These are phyloP conservation scores for Andricus curvator DNA, from an alignment of 2,888 invertebrate genomes.

Conservation along the genomic window DNA sequence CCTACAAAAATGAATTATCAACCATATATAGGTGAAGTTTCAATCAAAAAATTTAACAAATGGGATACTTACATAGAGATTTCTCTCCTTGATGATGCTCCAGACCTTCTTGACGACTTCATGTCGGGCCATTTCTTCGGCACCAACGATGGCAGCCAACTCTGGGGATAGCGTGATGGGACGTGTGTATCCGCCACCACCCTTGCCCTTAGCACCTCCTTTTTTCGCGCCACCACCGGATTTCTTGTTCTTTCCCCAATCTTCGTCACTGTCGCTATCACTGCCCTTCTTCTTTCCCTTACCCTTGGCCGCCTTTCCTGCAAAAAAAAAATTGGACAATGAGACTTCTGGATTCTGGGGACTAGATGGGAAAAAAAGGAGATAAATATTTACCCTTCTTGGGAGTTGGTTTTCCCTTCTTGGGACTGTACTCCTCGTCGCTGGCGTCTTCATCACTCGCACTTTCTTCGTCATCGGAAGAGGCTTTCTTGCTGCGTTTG, in stretches of 20 bases:
- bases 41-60: too few species aligned
- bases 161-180: constrained; percentile 91
- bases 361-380: neutral
- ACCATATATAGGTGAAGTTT: too few species aligned
- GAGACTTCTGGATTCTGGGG: neutral
- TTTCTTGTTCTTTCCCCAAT: constrained; percentile 84
- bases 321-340: neutral
- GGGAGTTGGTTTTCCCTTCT: constrained; percentile 80
- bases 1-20: too few species aligned
- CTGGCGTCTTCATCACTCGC: constrained; percentile 80
- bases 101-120: constrained; percentile 95
- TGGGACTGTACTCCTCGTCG: constrained; percentile 83
- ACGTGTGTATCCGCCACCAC: constrained; percentile 90
- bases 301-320: constrained; percentile 74
- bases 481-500: constrained; percentile 80
- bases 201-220: constrained; percentile 83
- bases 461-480: constrained; percentile 80
- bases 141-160: constrained; percentile 90
- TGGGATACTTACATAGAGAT: constrained; percentile 84
- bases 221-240: constrained; percentile 81
- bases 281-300: constrained; percentile 83
- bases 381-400: constrained; percentile 78
- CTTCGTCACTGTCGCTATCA: constrained; percentile 85
- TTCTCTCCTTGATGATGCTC: constrained; percentile 93
- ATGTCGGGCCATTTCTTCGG: constrained; percentile 90